Base-by-base conservation (phyloP, 2,113 vertebrate genomes). In the Amphilophus citrinellus region DNA sequence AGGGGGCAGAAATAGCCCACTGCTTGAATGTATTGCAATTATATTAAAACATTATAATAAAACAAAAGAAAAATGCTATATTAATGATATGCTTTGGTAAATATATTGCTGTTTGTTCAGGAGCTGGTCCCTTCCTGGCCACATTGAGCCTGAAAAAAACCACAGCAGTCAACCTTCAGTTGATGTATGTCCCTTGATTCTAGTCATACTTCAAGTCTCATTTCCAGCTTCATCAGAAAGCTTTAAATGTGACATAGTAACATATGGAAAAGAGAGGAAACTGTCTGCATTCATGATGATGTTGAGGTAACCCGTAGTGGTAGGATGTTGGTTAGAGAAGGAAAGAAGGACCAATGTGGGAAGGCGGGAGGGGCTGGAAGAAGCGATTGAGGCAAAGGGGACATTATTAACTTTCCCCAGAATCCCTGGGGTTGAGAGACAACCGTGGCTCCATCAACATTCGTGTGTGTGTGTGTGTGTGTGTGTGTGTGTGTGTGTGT, bases 351-450 rank as follows among this genome's bases (percentile, higher is more conserved):
- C 76, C 79, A 56, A 90, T 89, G 88, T 85, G 77, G 77, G 47
- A 79, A 57, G 59, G 76, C 57, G 84, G 58, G 80, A 71, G 79
- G 50, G 56, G 17, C 75, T 83, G 87, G 87, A 86, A 79, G 85
- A 89, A 58, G 82, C 84, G 13, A 22, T 56, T 81, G 50, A 84
- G 61, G 83, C 65, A 87, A 88, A 84, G 17, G 79, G 78, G 61
- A 83, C 20, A 61, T 87, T 90, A 87, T 90, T 88, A 80, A 85
- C 61, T 85, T 91, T 92, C 84, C 84, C 84, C 78, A 73, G 71
- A 83, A 77, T 82, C 89, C 84, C 58, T 57, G 80, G 86, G 50
- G 83, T 63, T 83, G 59, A 53, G 88, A 87, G 71, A 86, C 89
- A 87, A 62, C 81, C 63, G 5, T 32, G 7, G 77, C 84, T 91